phyloP scores from a whole-genome alignment of 2,797 vertebrate species.

The Sparidentex hasta region DNA sequence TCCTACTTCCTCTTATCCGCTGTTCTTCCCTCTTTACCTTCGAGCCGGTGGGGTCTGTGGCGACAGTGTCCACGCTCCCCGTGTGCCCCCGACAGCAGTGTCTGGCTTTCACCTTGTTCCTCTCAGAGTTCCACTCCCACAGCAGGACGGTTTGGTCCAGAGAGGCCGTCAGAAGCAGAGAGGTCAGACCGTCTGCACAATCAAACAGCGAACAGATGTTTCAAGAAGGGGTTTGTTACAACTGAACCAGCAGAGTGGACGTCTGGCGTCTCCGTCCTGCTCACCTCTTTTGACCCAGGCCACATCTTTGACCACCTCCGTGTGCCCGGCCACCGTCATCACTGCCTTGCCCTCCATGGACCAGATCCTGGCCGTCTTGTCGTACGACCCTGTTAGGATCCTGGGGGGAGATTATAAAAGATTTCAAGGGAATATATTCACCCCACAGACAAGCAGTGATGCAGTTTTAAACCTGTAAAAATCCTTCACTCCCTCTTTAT shows the following conservation, averaged over 20 bases:
- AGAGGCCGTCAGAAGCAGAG: constrained; percentile 92
- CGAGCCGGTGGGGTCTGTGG: constrained; percentile 89
- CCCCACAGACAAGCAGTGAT: no score
- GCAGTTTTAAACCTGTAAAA: no score
- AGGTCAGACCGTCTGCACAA: constrained; percentile 83
- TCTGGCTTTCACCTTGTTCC: constrained; percentile 92
- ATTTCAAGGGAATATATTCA: neutral
- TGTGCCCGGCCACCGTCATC: constrained; percentile 92
- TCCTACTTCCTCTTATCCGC: no score
- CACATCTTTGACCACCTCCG: constrained; percentile 96
- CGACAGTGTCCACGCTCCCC: constrained; percentile 92
- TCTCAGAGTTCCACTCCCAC: constrained; percentile 97
- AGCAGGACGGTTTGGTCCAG: constrained; percentile 95
- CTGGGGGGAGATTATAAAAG: constrained; percentile 71
- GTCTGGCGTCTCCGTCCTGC: neutral
- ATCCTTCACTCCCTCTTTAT: no score
- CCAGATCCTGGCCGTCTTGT: constrained; percentile 96
- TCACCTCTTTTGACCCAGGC: constrained; percentile 96
- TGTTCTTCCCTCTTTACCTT: constrained; percentile 84
- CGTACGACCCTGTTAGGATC: constrained; percentile 97
- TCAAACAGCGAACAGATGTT: neutral
- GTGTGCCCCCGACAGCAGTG: constrained; percentile 96
- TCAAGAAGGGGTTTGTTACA: neutral
- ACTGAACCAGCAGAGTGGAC: neutral
- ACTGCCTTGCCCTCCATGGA: constrained; percentile 93